phyloP scores from a whole-genome alignment of 2,888 invertebrate genomes.

The Lissonota sp. region DNA sequence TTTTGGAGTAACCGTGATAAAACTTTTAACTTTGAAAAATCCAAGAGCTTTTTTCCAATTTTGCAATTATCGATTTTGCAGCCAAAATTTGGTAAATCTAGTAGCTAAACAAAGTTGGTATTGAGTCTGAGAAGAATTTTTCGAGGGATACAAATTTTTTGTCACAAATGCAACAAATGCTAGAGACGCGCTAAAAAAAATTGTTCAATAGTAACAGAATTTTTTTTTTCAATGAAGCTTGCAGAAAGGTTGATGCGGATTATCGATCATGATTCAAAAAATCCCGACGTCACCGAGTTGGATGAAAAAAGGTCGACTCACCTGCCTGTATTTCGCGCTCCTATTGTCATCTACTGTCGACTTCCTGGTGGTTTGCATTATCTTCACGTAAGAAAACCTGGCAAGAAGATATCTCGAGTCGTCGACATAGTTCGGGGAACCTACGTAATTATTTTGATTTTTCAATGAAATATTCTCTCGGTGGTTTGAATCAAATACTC shows the following conservation, averaged over 20 bases:
- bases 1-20: too few relatives aligned
- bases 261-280: slow-evolving; percentile 57
- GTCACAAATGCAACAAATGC: background rate
- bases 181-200: too few relatives aligned
- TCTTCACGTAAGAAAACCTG: slow-evolving; percentile 86
- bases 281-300: background rate
- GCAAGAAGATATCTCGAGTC: slow-evolving; percentile 85
- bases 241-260: slow-evolving; percentile 66
- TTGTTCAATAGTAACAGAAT: too few relatives aligned
- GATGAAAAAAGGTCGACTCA: slow-evolving; percentile 61
- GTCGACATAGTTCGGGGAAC: slow-evolving; percentile 81
- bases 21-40: too few relatives aligned
- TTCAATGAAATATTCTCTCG: too few relatives aligned
- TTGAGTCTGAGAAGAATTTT: too few relatives aligned
- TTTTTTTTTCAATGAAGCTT: slow-evolving; percentile 61
- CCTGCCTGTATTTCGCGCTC: slow-evolving; percentile 80
- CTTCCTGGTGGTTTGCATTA: slow-evolving; percentile 88
- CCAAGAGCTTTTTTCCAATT: too few relatives aligned
- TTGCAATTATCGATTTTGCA: too few relatives aligned
- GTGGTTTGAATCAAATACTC: too few relatives aligned
- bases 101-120: too few relatives aligned
- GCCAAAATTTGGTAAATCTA: too few relatives aligned
- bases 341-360: slow-evolving; percentile 83
- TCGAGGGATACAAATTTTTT: slow-evolving; percentile 4
- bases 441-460: slow-evolving; percentile 66